Evolutionary conservation across 2,797 vertebrate species (phyloP), one percentile per base, ranked within the genome.

Genomic region (Nasua narica): DNA sequence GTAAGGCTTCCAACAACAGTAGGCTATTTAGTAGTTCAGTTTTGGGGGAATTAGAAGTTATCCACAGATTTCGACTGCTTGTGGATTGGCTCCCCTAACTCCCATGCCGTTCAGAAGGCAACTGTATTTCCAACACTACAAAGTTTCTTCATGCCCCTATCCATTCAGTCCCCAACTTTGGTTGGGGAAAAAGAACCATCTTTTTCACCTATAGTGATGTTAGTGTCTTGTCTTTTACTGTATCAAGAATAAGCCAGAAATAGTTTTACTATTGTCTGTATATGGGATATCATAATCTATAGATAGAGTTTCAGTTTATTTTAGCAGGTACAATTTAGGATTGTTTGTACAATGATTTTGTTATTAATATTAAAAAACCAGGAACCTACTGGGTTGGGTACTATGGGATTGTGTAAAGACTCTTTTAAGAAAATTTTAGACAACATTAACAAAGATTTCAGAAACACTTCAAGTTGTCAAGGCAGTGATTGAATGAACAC

Each of bases 401-500:
- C 13, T 43, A 0, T 86, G 40, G 29, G 19, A 10, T 79, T 93
- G 35, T 91, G 32, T 74, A 91, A 76, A 52, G 46, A 87, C 48
- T 79, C 77, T 72, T 77, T 95, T 52, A 91, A 90, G n/a, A 48
- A 93, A 90, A 60, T 78, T 90, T 79, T 62, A 96, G 56, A 58
- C 29, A 93, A 37, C 12, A 60, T 48, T 79, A 94, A 92, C 27
- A 83, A 62, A 91, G 37, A 88, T 82, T 84, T 95, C 32, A 46
- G 54, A 95, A 93, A 65, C 5, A 60, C 37, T 93, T 89, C 25
- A 90, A 56, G 74, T 94, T 21, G 19, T 94, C 69, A 72, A 79
- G 67, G 9, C 43, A 82, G 8, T 76, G 67, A 58, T 14, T 87
- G 5, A 87, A 43, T 83, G 87, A 85, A 50, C 50, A 16, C 16